These are phyloP conservation scores for Aphaenogaster ashmeadi DNA, from an alignment of 1,140 invertebrate genomes.

Conservation along the genomic window DNA sequence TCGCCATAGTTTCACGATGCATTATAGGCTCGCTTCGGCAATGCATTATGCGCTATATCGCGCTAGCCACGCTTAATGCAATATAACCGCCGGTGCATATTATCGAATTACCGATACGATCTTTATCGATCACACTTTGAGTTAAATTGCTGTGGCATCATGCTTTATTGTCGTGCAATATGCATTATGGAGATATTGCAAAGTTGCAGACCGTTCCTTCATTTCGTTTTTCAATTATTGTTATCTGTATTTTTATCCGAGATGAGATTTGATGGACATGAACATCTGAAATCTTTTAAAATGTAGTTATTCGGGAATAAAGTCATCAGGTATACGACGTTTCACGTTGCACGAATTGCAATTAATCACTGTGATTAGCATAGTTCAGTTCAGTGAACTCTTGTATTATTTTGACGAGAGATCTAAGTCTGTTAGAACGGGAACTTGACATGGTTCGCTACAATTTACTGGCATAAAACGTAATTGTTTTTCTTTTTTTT, in stretches of 20 bases:
- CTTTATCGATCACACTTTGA: neutral
- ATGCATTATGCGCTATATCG: neutral
- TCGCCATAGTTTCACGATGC: neutral
- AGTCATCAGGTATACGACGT: neutral
- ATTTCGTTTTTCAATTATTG: neutral
- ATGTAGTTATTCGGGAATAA: neutral
- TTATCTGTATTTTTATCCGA: neutral
- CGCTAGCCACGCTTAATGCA: conserved; percentile 15
- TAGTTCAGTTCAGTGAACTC: neutral
- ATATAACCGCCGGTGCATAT: conserved; percentile 30
- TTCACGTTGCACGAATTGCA: neutral
- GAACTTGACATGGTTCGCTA: conserved; percentile 23
- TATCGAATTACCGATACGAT: conserved; percentile 48
- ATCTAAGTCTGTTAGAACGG: conserved; percentile 20
- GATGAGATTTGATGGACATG: neutral
- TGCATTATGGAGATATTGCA: neutral
- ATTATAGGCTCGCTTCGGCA: neutral
- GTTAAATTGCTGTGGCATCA: conserved; percentile 9
- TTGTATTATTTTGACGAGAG: conserved; percentile 9
- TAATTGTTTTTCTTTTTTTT: neutral
- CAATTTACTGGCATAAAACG: neutral
- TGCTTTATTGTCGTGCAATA: neutral
- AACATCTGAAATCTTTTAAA: neutral
- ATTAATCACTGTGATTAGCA: conserved; percentile 22
- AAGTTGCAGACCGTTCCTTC: neutral